Evolutionary conservation across 2,113 vertebrate species (phyloP), one percentile per base, ranked within the genome.

Genomic region (Albula glossodonta): DNA sequence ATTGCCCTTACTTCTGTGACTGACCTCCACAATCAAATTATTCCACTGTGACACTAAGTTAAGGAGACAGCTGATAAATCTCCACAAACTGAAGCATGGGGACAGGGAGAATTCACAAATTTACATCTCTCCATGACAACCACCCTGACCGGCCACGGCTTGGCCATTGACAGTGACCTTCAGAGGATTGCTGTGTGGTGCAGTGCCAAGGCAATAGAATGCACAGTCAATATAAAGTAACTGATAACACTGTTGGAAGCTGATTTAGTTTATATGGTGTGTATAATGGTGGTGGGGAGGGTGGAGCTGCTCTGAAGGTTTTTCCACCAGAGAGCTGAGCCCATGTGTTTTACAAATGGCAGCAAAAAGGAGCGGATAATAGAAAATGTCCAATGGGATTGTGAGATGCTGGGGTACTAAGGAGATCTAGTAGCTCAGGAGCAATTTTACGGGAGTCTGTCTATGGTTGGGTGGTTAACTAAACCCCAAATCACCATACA

Each of bases 331-430:
- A 52, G 50, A 25, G 48, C 41, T 51, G 13, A 80, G 48, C 12
- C 15, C 13, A 17, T 80, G 41, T 11, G 13, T 80, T 19, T 80
- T 49, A 80, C 2, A 19, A 51, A 51, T 80, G 78, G 50, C 78
- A 80, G 78, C 78, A 80, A 17, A 50, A 51, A 80, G 41, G 0
- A 17, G 31, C 31, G 50, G 41, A 41, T 80, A 80, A 80, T 80
- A 80, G 78, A 80, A 80, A 80, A 80, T 74, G 70, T 74, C 70
- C n/a, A 22, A 74, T 74, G 70, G 70, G 70, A 74, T 31, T 74
- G 22, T 74, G 70, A n/a, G n/a, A 74, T 31, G n/a, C n/a, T 25
- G 22, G 22, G 8, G 70, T 31, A 31, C 2, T 22, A n/a, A 10
- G 70, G 66, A 9, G 13, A 66, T 4, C n/a, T 31, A n/a, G 22